phyloP scores from a whole-genome alignment of 2,113 vertebrate genomes.

The Grantiella picta region DNA sequence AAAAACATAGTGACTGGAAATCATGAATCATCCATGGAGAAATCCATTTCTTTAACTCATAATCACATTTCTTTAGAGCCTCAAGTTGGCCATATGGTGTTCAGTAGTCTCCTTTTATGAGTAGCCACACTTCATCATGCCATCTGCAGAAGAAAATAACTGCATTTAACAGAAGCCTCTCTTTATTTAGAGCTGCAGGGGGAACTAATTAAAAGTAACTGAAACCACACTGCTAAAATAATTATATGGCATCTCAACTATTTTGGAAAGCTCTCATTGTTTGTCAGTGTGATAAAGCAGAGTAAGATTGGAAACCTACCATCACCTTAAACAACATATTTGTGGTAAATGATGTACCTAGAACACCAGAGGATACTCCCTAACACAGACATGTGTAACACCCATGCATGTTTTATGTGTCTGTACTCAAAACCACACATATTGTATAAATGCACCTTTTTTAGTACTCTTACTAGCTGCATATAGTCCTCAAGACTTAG shows the following conservation, averaged over 20 bases:
- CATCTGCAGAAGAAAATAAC: conserved; percentile 36
- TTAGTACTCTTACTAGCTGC: neutral
- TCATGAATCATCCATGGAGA: neutral
- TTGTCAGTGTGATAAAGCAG: neutral
- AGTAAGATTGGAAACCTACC: neutral
- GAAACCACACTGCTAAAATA: conserved; percentile 55
- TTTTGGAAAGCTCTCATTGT: conserved; percentile 1
- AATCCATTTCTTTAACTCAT: neutral
- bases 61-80: neutral
- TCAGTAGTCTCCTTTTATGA: conserved; percentile 3
- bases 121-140: neutral
- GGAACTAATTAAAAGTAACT: conserved; percentile 54
- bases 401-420: neutral
- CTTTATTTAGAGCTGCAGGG: conserved; percentile 29
- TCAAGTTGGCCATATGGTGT: neutral
- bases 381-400: neutral
- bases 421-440: neutral
- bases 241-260: conserved; percentile 18
- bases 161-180: conserved; percentile 25
- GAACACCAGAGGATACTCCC: neutral
- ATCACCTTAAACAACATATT: neutral
- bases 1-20: neutral
- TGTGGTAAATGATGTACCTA: neutral
- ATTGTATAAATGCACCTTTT: neutral
- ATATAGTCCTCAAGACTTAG: neutral